Base-by-base conservation (phyloP, 2,797 vertebrate genomes). In the Sebastes steindachneri region DNA sequence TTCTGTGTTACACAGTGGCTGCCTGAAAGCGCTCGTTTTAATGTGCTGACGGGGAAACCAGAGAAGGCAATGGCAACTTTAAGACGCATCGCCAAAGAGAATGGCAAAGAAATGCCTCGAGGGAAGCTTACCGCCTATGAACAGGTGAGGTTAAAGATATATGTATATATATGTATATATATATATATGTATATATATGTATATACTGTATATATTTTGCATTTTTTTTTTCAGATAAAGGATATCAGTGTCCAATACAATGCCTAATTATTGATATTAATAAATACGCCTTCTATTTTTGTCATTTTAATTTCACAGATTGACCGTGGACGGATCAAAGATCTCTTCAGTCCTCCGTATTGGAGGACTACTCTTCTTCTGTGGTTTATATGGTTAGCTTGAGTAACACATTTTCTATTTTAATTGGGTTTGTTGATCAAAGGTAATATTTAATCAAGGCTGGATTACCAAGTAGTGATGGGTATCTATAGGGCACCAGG, bases 301-400 rank as follows among this genome's bases (percentile, higher is more conserved):
- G 37, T 68, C 9, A 3, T 70, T 84, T 70, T 59, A 8, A 70
- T 82, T 85, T 71, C 37, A 62, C 94, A 98, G 97, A 96, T 86
- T 82, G 92, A 95, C 12, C 92, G 96, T 82, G 97, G 97, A 7
- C 96, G 80, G 80, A 94, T 98, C 79, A 94, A 93, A 86, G 96
- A 98, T 79, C 97, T 99, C 62, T 97, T 99, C 89, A 90, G 94
- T 0, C 94, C 95, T 78, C 94, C 96, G 51, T 97, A 98, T 70
- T 77, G 95, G 85, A 96, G 83, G 91, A 98, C 97, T 1, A 99
- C 97, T 0, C 77, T 99, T 88, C 88, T 98, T 83, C 93, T 99
- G 82, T 97, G 97, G 97, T 97, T 98, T 87, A 97, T 98, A 92
- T 98, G 98, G 98, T 98, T 85, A 95, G 97, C 15, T 25, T 28